phyloP scores from a whole-genome alignment of 2,888 invertebrate genomes.

The Acanthosepion pharaonis region DNA sequence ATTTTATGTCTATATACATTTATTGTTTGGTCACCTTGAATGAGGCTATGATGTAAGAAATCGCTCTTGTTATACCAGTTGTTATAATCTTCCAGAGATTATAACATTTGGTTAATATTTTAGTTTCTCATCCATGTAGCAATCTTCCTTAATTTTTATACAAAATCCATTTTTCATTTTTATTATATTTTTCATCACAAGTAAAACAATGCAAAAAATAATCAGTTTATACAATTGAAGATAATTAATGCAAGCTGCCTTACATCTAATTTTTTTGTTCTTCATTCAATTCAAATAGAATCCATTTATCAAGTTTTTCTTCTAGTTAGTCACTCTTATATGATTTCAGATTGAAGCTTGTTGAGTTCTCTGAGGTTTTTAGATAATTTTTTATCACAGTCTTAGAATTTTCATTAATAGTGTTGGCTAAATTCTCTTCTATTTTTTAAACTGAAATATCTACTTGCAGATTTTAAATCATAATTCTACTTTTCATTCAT shows the following conservation, averaged over 20 bases:
- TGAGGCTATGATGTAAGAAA: no score
- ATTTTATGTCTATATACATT: no score
- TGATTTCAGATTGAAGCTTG: no score
- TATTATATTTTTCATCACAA: no score
- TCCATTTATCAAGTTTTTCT: background rate
- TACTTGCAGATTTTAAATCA: background rate
- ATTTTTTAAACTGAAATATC: background rate
- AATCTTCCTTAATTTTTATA: no score
- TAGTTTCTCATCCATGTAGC: no score
- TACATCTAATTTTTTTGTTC: background rate
- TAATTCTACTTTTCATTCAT: background rate
- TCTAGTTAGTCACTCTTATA: background rate
- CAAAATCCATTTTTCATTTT: no score
- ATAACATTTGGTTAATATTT: no score
- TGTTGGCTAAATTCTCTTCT: background rate
- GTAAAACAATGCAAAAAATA: no score
- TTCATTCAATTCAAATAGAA: background rate
- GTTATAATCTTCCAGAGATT: no score
- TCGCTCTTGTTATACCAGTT: no score
- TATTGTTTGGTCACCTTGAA: no score
- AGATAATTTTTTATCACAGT: background rate
- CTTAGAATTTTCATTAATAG: background rate
- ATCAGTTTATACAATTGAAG: background rate
- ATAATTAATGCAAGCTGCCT: background rate
- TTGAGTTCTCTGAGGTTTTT: background rate